Evolutionary conservation across 2,113 vertebrate species (phyloP).

Genomic region (Sturnira hondurensis): DNA sequence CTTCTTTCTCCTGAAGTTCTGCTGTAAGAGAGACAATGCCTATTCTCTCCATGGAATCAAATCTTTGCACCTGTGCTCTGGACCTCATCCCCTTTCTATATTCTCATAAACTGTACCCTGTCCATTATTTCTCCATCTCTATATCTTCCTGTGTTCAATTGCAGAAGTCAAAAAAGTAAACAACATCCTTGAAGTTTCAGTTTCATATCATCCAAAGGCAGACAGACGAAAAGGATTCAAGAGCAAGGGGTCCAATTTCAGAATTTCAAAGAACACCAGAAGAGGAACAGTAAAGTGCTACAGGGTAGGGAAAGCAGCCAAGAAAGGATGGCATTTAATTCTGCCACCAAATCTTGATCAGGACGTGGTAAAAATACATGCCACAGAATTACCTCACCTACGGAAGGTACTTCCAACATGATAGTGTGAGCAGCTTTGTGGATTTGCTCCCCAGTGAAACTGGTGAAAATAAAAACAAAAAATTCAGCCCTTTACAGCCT

Average conservation of each 20-base stretch:
- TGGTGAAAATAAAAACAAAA: not conserved
- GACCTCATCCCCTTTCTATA: not conserved
- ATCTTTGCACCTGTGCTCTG: not conserved
- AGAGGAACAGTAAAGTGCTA: not conserved
- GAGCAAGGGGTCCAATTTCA: not conserved
- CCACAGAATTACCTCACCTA: not conserved
- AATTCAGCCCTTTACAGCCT: not conserved
- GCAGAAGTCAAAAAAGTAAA: not conserved
- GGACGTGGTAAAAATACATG: not conserved
- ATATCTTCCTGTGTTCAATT: not conserved
- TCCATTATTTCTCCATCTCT: not conserved
- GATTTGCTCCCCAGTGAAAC: not conserved
- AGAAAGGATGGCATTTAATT: not conserved
- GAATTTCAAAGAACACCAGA: not conserved
- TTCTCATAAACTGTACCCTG: not conserved
- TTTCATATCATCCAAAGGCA: not conserved
- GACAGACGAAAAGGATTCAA: not conserved
- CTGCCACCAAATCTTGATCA: not conserved
- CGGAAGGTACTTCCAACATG: not conserved
- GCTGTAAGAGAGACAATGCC: not conserved
- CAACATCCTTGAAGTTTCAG: not conserved
- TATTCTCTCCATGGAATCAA: not conserved
- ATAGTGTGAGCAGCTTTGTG: not conserved
- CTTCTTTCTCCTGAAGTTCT: not conserved
- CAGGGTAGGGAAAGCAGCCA: not conserved